Conservation (phyloP, 23 tunicate genomes). For the Phallusia fumigata region DNA sequence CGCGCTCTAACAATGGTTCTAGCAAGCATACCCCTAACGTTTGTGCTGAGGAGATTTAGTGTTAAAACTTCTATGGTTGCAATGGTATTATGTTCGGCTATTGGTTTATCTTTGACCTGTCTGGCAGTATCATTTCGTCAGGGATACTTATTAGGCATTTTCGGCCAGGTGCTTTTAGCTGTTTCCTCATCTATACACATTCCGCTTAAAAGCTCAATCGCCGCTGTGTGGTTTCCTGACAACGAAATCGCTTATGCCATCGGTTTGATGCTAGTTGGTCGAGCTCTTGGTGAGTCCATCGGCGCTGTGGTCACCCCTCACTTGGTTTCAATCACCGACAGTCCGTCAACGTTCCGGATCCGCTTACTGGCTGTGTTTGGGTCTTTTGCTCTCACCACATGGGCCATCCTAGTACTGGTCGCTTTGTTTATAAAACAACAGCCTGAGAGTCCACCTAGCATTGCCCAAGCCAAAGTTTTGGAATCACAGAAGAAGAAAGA, state of each 20-base stretch:
- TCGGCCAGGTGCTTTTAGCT: too few species aligned
- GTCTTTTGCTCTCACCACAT: not conserved
- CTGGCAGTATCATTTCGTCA: too few species aligned
- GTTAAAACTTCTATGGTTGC: not conserved
- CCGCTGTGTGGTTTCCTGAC: not conserved
- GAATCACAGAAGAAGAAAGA: not conserved
- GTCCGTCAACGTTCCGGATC: not conserved
- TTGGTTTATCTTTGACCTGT: too few species aligned
- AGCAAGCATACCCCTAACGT: not conserved
- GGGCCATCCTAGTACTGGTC: not conserved
- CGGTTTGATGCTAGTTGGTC: not conserved
- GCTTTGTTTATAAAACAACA: not conserved
- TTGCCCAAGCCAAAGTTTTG: slow-evolving; percentile 14
- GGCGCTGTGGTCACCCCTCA: slow-evolving; percentile 3
- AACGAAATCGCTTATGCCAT: slow-evolving; percentile 24
- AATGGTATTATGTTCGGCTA: not conserved
- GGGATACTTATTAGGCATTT: too few species aligned
- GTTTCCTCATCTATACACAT: slow-evolving; percentile 4
- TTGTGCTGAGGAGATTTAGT: not conserved
- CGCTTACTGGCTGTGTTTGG: not conserved
- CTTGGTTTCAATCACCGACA: not conserved
- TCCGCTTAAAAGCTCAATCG: not conserved
- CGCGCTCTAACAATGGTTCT: not conserved
- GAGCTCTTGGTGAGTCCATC: slow-evolving; percentile 19
- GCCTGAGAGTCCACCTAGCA: slow-evolving; percentile 17